Percentiles rank a stretch among this genome's conserved stretches.
Conservation (phyloP, 1,140 invertebrate genomes). For the Proales similis region DNA sequence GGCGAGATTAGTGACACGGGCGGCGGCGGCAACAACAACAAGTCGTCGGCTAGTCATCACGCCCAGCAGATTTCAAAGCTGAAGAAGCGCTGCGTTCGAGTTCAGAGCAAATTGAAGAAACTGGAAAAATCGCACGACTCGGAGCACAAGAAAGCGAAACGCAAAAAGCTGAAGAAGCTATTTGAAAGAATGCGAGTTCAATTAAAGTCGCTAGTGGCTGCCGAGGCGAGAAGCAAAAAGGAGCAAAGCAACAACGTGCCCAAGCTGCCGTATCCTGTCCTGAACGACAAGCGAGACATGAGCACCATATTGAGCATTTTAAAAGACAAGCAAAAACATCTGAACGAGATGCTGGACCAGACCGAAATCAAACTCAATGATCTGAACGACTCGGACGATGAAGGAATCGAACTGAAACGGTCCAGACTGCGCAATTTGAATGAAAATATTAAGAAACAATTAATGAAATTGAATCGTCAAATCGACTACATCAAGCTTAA, state of each 20-base stretch:
- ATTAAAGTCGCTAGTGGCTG: not conserved
- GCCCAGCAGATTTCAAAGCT: constrained; percentile 13
- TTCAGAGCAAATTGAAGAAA: not conserved
- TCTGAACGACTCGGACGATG: not conserved
- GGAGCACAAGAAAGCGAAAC: constrained; percentile 15
- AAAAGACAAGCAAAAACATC: constrained; percentile 22
- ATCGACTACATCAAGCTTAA: constrained; percentile 21
- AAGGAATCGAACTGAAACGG: not conserved
- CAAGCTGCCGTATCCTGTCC: constrained; percentile 28
- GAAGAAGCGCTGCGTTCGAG: constrained; percentile 1
- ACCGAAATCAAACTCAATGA: constrained; percentile 1
- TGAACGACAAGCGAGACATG: constrained; percentile 34
- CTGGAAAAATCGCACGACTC: constrained; percentile 29
- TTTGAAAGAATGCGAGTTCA: not conserved
- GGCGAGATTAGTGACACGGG: constrained; percentile 7
- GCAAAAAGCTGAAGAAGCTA: constrained; percentile 9
- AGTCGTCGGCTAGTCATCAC: not conserved
- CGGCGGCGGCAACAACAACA: not conserved
- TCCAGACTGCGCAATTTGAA: constrained; percentile 1
- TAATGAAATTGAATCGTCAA: constrained; percentile 3
- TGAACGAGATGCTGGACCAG: not conserved
- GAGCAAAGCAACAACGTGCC: not conserved
- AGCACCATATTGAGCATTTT: constrained; percentile 22
- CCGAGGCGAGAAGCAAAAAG: not conserved
- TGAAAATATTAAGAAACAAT: constrained; percentile 18